Base-by-base conservation (phyloP, 1,140 invertebrate species). In the Tyrophagus putrescentiae region DNA sequence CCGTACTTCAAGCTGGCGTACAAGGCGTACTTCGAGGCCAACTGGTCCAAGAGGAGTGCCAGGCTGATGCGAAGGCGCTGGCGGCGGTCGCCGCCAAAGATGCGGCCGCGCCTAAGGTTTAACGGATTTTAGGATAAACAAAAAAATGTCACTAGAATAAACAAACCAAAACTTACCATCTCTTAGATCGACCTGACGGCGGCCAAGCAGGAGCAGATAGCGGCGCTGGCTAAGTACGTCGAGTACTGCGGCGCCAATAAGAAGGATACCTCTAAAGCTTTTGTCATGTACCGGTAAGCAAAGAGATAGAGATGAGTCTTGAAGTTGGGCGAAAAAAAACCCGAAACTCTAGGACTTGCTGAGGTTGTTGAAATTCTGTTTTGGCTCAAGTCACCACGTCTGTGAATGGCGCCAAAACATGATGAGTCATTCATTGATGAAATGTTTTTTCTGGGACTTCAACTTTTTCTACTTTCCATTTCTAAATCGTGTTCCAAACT, bases 11-110 rank as follows among this genome's bases (percentile, higher is more conserved):
- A 61, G 32, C 18, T 25, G 3, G 27, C 23, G 1, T 27, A 29
- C 32, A 33, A 34, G 7, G 11, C 5, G 2, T 61, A 61, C 25
- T 4, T 61, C 1, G 36, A 57, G 28, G 44, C 27, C 3, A 57
- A 61, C 16, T 61, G 7, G 68, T 61, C 6, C 66, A 66, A 67
- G 65, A 50, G 25, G 48, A 54, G 29, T 42, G 25, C 16, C 31
- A 3, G n/a, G 39, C 32, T 4, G 57, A 42, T 3, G 41, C 50
- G 5, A 42, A 59, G 23, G 16, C 16, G 31, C 33, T 59, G 57
- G 31, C 23, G 2, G 25, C 6, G 23, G 36, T 28, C 3, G 36
- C 57, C 4, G 25, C 13, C 18, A 18, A 6, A 7, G 41, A 59
- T 59, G n/a, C n/a, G 18, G 23, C 6, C 18, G 57, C 39, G 2